Base-by-base conservation (phyloP, 2,888 invertebrate genomes). In the Cryptus armator region DNA sequence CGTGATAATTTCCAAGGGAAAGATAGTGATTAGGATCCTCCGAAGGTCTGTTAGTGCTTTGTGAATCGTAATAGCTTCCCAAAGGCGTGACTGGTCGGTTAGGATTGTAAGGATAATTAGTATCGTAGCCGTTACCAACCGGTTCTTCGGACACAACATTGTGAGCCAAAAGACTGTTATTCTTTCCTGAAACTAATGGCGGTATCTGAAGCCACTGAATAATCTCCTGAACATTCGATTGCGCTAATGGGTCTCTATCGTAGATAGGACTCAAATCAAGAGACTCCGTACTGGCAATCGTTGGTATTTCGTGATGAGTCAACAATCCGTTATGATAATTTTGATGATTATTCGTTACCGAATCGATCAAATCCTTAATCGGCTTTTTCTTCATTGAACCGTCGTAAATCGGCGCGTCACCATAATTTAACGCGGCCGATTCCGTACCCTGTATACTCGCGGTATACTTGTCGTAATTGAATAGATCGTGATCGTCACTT, bases 391-490 rank as follows among this genome's bases (percentile, higher is more conserved):
- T 67, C 16, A 84, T 85, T 1, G 56, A 67, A 19, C n/a, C 53
- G 5, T 24, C 79, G 46, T 77, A 79, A 29, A 81, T 75, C 7
- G 81, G 85, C 5, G 59, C 67, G 32, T 76, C 66, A 7, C 74
- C 76, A 62, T 74, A 83, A 75, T 32, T 81, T 9, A 19, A 29
- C 2, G 77, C 5, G 12, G 66, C 16, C 3, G 62, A 70, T 74
- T 75, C 59, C 51, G 37, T 6, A 32, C 77, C 4, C 77, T 83
- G 37, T 68, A 83, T 59, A 51, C 89, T 79, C 0, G 91, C 90
- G 3, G 92, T 92, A 59, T 93, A 93, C 66, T 91, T 92, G 3
- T 93, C 90, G 68, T 93, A 93, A 87, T 93, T 91, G 16, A 90
- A 89, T 0, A 92, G 80, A 84, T 93, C 93, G 4, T 91, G 89